Percentiles rank a stretch among this genome's conserved stretches.
Conservation (phyloP, 1,140 invertebrate species). For the Pachyrhynchus sulphureomaculatus region DNA sequence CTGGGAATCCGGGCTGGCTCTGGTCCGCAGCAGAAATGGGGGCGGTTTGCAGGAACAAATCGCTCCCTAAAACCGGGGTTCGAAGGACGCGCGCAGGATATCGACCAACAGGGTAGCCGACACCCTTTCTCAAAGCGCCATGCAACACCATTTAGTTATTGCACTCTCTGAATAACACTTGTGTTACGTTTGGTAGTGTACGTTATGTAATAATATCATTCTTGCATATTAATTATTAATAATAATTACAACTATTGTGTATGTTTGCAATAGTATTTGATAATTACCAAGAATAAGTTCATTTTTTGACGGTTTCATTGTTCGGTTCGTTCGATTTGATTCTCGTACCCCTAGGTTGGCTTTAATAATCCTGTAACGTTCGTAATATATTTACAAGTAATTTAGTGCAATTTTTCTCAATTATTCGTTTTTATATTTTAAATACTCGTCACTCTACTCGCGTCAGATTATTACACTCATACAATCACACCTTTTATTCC, state of each 20-base stretch:
- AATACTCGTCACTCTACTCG: constrained; percentile 38
- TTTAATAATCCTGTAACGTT: constrained; percentile 47
- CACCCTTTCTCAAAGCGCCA: constrained; percentile 49
- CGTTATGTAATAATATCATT: constrained; percentile 56
- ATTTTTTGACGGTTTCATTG: constrained; percentile 47
- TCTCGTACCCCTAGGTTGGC: constrained; percentile 47
- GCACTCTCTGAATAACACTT: constrained; percentile 56
- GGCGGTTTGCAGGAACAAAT: constrained; percentile 27
- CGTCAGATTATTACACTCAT: constrained; percentile 38
- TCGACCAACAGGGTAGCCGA: constrained; percentile 49
- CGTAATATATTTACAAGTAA: constrained; percentile 44
- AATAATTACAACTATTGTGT: constrained; percentile 53
- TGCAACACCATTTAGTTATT: constrained; percentile 55
- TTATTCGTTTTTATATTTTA: constrained; percentile 32
- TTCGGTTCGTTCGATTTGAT: constrained; percentile 43
- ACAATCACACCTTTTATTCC: constrained; percentile 37
- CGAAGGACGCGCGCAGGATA: constrained; percentile 45
- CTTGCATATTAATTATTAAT: constrained; percentile 54
- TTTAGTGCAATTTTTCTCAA: constrained; percentile 46
- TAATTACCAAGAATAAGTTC: constrained; percentile 49
- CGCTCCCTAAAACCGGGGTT: constrained; percentile 27
- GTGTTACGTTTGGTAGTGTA: constrained; percentile 56
- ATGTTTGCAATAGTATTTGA: constrained; percentile 50
- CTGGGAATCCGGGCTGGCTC: constrained; percentile 25
- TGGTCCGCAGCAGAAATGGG: constrained; percentile 22